Base-by-base conservation (phyloP, 2,888 invertebrate species). In the Melanostoma scalare region DNA sequence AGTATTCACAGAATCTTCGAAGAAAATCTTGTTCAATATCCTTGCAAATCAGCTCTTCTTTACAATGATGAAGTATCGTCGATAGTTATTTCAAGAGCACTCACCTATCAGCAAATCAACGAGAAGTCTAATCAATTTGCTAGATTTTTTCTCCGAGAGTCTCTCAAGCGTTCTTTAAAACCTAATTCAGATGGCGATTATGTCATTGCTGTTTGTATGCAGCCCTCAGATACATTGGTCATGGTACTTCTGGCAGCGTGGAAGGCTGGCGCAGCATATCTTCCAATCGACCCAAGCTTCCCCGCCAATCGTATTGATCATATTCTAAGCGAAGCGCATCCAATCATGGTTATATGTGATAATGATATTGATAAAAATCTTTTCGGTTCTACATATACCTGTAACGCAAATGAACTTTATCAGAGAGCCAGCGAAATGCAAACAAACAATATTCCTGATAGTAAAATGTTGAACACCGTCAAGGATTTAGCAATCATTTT, bases 261-360 rank as follows among this genome's bases (percentile, higher is more conserved):
- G 94, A 96, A 97, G 91, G 93, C 95, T 0, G 97, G 97, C 0
- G 96, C 95, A 10, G 95, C 96, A 0, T 97, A 97, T 91, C 92
- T 97, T 67, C 97, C 97, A 0, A 92, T 97, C 87, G 97, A 97
- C 89, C 94, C 94, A 0, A 93, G 92, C 42, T 93, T 93, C 86
- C 97, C 97, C 0, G 93, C 93, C 35, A 93, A 93, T 2, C 93
- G 97, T 86, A 93, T 96, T 53, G 93, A 94, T 30, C 96, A 96
- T 87, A 96, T 97, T 68, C 89, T 97, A 9, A 91, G 93, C 30
- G 96, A 96, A 89, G 93, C 96, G 0, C 93, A 94, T 80, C 97
- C 97, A 0, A 92, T 94, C 0, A 67, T 91, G 67, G 91, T 92
- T 20, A 92, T 97, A 72, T 93, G 94, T 75, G 96, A 96, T 86